Percentiles rank a stretch among this genome's conserved stretches.
Conservation (phyloP, 37 sponge, comb jelly and placozoan genomes). For the Aplysina aerophoba region DNA sequence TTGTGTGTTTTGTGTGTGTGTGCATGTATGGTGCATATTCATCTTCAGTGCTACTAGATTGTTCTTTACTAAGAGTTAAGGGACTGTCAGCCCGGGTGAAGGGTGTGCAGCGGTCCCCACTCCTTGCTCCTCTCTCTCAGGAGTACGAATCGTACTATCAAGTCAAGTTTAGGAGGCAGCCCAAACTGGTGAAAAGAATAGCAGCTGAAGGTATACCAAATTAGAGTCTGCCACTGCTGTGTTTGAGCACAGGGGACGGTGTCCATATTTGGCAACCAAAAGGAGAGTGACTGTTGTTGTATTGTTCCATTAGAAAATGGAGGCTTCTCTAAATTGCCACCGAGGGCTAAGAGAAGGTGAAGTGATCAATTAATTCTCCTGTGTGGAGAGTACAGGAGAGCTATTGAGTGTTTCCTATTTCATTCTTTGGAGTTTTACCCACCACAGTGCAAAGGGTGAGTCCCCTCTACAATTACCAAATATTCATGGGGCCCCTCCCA, state of each 20-base stretch:
- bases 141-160: constrained; percentile 95
- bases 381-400: neutral
- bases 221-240: neutral
- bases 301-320: neutral
- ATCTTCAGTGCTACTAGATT: too few species aligned
- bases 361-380: neutral
- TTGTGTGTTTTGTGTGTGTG: too few species aligned
- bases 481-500: constrained; percentile 24
- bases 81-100: too few species aligned
- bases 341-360: neutral
- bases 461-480: neutral
- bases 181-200: constrained; percentile 83
- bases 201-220: constrained; percentile 16
- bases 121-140: constrained; percentile 34
- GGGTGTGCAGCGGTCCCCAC: too few species aligned
- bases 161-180: constrained; percentile 90
- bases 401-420: neutral
- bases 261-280: neutral
- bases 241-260: neutral
- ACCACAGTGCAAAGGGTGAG: constrained; percentile 28
- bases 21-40: too few species aligned
- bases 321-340: neutral
- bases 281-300: constrained; percentile 27
- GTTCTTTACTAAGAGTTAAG: too few species aligned
- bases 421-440: neutral